Conservation (phyloP, 2,797 vertebrate genomes). For the Discoglossus pictus region DNA sequence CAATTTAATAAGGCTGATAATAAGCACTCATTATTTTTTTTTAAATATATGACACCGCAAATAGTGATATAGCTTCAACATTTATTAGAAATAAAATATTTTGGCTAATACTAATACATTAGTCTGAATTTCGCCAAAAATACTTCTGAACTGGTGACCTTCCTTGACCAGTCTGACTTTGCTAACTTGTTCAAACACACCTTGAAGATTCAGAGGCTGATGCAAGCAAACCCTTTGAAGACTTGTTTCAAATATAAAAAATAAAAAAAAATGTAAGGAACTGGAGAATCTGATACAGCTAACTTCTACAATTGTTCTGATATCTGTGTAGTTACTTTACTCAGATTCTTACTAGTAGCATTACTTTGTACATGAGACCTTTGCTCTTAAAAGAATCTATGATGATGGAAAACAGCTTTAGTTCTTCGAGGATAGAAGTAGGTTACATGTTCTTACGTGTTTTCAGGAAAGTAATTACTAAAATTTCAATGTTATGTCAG, state of each 20-base stretch:
- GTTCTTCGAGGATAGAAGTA: neutral
- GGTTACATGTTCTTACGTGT: neutral
- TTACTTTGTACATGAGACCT: slow-evolving; percentile 7
- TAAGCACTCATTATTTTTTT: too few relatives aligned
- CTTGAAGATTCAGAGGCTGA: neutral
- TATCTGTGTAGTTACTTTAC: neutral
- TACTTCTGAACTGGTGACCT: too few relatives aligned
- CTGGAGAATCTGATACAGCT: neutral
- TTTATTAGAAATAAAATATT: too few relatives aligned
- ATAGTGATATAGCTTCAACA: too few relatives aligned
- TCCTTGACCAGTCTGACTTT: neutral
- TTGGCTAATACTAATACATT: too few relatives aligned
- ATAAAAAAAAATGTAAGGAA: too few relatives aligned
- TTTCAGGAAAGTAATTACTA: too few relatives aligned
- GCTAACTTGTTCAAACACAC: neutral
- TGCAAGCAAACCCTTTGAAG: too few relatives aligned
- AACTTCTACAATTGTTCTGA: slow-evolving; percentile 7
- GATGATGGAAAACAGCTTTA: neutral
- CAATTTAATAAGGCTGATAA: too few relatives aligned
- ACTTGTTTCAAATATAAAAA: too few relatives aligned
- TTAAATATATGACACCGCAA: too few relatives aligned
- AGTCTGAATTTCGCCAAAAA: neutral
- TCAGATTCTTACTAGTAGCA: neutral
- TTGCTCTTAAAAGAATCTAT: neutral
- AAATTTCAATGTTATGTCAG: too few relatives aligned